Evolutionary conservation across 1,140 invertebrate genomes (phyloP).

Genomic region (Drosophila rhopaloa): DNA sequence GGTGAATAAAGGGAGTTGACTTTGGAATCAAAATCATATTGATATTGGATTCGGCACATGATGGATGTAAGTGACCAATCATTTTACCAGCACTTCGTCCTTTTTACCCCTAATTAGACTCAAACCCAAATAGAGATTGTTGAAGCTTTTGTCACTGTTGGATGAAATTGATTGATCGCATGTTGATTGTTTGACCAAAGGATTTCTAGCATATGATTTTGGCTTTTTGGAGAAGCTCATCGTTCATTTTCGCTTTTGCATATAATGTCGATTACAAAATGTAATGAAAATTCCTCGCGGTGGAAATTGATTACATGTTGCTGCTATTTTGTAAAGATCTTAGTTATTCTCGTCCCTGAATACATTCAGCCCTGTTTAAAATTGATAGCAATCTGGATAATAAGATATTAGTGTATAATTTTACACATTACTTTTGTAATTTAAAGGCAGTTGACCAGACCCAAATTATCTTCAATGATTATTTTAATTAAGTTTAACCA

Average conservation of each 20-base stretch:
- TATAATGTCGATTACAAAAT: not conserved
- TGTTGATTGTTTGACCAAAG: conserved; percentile 57
- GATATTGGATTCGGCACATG: conserved; percentile 14
- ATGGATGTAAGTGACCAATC: conserved; percentile 54
- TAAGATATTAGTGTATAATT: too few relatives aligned
- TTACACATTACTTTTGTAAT: too few relatives aligned
- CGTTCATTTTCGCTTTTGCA: conserved; percentile 15
- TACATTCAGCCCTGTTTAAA: too few relatives aligned
- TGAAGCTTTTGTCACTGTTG: conserved; percentile 39
- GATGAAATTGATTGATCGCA: conserved; percentile 60
- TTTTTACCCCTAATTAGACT: conserved; percentile 58
- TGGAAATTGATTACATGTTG: not conserved
- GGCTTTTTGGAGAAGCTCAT: conserved; percentile 14
- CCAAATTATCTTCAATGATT: too few relatives aligned
- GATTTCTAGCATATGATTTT: conserved; percentile 34
- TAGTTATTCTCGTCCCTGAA: not conserved
- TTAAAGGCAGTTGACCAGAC: too few relatives aligned
- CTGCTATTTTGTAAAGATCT: not conserved
- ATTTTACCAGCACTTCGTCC: not conserved
- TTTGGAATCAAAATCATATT: conserved; percentile 27
- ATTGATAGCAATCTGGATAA: too few relatives aligned
- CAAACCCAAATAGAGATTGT: conserved; percentile 14
- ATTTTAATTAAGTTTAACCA: too few relatives aligned
- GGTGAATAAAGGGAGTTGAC: not conserved
- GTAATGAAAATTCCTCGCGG: not conserved